These are phyloP conservation scores for Polydesmus complanatus DNA, from an alignment of 2,888 invertebrate species.

Conservation along the genomic window DNA sequence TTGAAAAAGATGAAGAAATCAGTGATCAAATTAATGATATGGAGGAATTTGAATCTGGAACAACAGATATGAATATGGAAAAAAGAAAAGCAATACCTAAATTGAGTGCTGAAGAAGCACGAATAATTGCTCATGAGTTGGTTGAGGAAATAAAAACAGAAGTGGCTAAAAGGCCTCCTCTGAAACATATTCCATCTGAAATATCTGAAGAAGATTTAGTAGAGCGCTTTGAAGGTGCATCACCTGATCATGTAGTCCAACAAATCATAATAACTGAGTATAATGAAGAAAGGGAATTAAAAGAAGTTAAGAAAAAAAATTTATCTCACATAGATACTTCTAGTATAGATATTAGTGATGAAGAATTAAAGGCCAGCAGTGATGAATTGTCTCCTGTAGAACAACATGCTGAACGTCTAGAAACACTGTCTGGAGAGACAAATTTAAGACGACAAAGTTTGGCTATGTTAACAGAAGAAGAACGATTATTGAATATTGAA, in stretches of 20 bases:
- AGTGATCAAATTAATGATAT: constrained; percentile 10
- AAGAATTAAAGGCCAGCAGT: constrained; percentile 48
- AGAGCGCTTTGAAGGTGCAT: constrained; percentile 20
- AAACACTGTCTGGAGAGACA: constrained; percentile 23
- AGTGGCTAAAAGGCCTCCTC: constrained; percentile 27
- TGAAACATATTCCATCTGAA: constrained; percentile 22
- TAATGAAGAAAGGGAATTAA: background rate
- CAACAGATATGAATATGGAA: constrained; percentile 11
- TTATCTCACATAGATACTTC: constrained; percentile 34
- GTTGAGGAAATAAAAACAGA: constrained; percentile 42
- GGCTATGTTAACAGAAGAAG: constrained; percentile 12
- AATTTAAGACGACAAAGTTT: constrained; percentile 40
- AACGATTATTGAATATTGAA: background rate
- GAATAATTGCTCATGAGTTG: constrained; percentile 38
- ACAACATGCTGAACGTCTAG: constrained; percentile 10
- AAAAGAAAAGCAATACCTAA: constrained; percentile 14
- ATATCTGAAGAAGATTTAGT: constrained; percentile 27
- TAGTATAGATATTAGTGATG: constrained; percentile 44
- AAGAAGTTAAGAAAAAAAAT: constrained; percentile 20
- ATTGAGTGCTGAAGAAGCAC: constrained; percentile 38
- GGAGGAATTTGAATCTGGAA: constrained; percentile 16
- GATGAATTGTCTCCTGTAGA: constrained; percentile 37
- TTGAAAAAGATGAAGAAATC: constrained; percentile 18
- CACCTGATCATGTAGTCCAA: constrained; percentile 1
- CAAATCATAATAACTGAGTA: background rate